A percentile compares a stretch with the other conserved stretches of the same genome.
Conservation (phyloP, 2,113 vertebrate genomes). For the Tenrec ecaudatus region DNA sequence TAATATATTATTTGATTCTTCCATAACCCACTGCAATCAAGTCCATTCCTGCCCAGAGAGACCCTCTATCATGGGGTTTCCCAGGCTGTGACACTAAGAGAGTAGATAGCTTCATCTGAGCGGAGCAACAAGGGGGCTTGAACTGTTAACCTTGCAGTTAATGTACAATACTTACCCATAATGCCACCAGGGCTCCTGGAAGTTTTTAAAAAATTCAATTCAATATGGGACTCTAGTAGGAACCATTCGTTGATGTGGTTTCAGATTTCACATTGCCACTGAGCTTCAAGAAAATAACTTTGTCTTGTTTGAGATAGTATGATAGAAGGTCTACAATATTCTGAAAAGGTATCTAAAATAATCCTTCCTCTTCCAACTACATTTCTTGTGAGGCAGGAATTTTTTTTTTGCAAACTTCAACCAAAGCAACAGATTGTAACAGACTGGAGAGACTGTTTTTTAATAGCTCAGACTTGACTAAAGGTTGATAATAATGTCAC, state of each 20-base stretch:
- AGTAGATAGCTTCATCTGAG: too few species aligned
- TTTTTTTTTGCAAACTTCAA: conserved; percentile 12
- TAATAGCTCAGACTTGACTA: background rate
- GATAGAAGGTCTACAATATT: background rate
- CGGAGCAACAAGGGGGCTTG: too few species aligned
- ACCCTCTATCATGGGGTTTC: too few species aligned
- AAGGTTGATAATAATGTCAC: conserved; percentile 16
- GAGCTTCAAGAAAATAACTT: background rate
- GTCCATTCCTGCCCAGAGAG: too few species aligned
- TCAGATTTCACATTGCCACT: conserved; percentile 22
- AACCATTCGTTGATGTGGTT: background rate
- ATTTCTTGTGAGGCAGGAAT: background rate
- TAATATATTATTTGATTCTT: too few species aligned
- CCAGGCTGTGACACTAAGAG: too few species aligned
- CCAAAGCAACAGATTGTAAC: conserved; percentile 27
- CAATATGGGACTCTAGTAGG: background rate
- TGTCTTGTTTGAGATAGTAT: background rate
- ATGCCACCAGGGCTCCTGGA: too few species aligned
- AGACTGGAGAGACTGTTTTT: background rate
- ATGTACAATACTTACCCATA: too few species aligned
- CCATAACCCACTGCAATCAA: too few species aligned
- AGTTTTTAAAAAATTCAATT: background rate
- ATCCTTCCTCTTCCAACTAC: background rate
- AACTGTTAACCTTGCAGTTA: too few species aligned
- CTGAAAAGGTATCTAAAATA: background rate